Percentiles rank a stretch among this genome's conserved stretches.
Conservation (phyloP, 1,140 invertebrate species). For the Wasmannia auropunctata region DNA sequence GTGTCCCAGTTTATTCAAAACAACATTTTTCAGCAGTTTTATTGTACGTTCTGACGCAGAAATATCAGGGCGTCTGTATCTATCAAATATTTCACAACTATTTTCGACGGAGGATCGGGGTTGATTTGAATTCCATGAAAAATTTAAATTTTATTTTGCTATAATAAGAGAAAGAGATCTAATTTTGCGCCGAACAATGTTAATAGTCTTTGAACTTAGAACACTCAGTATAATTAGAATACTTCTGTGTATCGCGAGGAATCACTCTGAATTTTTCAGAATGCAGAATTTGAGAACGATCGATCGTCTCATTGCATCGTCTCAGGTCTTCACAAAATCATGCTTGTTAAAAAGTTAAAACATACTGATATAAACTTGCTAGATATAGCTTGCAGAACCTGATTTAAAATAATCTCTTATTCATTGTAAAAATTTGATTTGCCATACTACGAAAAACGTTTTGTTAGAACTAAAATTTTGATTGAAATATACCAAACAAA, state of each 20-base stretch:
- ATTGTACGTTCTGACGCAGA: not conserved
- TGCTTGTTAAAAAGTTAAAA: not conserved
- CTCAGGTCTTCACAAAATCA: not conserved
- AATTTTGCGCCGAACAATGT: not conserved
- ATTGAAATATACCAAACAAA: too few relatives aligned
- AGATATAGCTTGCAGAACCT: not conserved
- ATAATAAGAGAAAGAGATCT: not conserved
- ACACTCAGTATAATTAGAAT: not conserved
- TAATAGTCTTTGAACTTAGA: not conserved
- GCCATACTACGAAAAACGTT: too few relatives aligned
- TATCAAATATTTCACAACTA: slow-evolving; percentile 27
- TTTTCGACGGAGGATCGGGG: not conserved
- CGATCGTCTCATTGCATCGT: not conserved
- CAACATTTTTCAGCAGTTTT: not conserved
- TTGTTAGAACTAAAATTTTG: too few relatives aligned
- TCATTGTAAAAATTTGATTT: not conserved
- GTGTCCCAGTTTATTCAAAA: not conserved
- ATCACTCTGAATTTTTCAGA: not conserved
- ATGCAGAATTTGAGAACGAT: not conserved
- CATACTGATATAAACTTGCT: too few relatives aligned
- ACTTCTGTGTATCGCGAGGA: not conserved
- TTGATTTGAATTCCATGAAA: slow-evolving; percentile 6
- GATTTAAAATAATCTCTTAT: not conserved
- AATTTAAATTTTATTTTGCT: not conserved
- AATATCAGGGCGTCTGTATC: not conserved